Conservation (phyloP, 2,113 vertebrate species). For the Chaetorhynchus papuensis region DNA sequence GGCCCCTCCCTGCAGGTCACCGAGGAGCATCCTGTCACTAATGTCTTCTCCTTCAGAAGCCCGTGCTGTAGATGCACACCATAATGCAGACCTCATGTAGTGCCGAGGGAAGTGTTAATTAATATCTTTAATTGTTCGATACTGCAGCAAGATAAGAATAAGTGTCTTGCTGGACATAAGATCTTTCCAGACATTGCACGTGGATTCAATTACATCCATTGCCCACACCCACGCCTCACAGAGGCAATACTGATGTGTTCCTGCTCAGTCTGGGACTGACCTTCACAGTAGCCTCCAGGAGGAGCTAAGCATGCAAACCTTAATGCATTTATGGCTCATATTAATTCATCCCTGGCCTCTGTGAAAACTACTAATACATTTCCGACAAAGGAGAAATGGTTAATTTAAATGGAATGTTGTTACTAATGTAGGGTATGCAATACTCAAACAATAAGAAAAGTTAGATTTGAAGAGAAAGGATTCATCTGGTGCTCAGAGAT, state of each 20-base stretch:
- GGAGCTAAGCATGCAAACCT: background rate
- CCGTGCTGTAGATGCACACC: background rate
- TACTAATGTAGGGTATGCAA: background rate
- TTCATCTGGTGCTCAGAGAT: background rate
- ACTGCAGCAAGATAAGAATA: background rate
- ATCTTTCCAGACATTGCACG: background rate
- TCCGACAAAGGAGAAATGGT: background rate
- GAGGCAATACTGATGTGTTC: background rate
- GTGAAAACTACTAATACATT: background rate
- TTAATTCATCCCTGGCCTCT: background rate
- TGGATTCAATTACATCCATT: background rate
- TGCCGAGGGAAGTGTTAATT: background rate
- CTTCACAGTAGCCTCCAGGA: background rate
- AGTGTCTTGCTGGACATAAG: background rate
- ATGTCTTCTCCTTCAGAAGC: background rate
- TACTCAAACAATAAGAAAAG: background rate
- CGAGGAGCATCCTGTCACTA: background rate
- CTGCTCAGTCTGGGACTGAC: background rate
- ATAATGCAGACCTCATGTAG: slow-evolving; percentile 14
- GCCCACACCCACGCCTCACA: background rate
- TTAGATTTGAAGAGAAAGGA: background rate
- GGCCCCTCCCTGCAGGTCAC: background rate
- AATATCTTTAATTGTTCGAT: background rate
- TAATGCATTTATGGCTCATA: background rate
- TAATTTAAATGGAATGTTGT: background rate